A percentile compares a stretch with the other conserved stretches of the same genome.
phyloP scores from a whole-genome alignment of 2,797 vertebrate species.

The Darevskia nairensis region DNA sequence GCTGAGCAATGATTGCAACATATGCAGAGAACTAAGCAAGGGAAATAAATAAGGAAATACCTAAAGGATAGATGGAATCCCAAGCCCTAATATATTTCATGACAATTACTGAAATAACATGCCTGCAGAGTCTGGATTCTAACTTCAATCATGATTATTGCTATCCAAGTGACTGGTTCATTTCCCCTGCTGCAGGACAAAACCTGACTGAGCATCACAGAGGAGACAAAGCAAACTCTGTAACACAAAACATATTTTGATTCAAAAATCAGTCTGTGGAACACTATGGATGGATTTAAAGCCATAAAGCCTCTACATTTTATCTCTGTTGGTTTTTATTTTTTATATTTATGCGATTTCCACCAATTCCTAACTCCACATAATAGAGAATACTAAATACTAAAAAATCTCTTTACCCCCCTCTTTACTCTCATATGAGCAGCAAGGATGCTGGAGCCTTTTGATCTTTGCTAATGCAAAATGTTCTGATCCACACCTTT shows the following conservation, averaged over 20 bases:
- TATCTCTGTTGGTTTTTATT: not conserved
- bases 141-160: not conserved
- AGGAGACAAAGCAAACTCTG: constrained; percentile 16
- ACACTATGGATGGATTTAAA: constrained; percentile 24
- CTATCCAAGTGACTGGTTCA: not conserved
- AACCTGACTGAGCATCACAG: constrained; percentile 20
- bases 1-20: constrained; percentile 10
- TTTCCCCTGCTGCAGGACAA: constrained; percentile 16
- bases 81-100: not conserved
- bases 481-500: not conserved
- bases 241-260: constrained; percentile 32
- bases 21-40: constrained; percentile 22
- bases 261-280: constrained; percentile 2
- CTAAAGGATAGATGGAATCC: constrained; percentile 20
- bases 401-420: not conserved
- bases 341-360: not conserved
- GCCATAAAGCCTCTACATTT: not conserved
- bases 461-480: not conserved
- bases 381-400: not conserved
- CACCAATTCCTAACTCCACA: not conserved
- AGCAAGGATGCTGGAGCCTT: not conserved
- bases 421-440: not conserved
- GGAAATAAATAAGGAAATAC: constrained; percentile 20
- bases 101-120: constrained; percentile 34
- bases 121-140: constrained; percentile 7